Evolutionary conservation across 2,888 invertebrate genomes (phyloP), one percentile per base, ranked within the genome.

Genomic region (Odontomyia ornata): DNA sequence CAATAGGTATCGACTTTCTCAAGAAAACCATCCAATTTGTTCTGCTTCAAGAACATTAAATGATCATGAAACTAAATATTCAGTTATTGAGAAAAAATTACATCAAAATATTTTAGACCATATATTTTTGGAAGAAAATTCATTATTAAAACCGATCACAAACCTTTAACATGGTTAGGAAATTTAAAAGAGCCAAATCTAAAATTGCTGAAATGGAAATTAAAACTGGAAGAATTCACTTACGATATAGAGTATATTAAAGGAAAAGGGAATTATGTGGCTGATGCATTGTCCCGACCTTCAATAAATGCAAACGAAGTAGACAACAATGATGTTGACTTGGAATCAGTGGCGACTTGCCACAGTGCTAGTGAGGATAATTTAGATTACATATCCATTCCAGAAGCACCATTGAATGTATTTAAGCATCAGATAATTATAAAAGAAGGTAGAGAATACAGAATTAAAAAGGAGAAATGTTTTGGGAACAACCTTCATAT

Each of bases 341-440:
- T 23, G 5, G 62, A 62, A 9, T 62, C 62, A 62, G 25, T 25
- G 9, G 27, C n/a, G 7, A 62, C 62, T 13, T 62, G 62, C 25
- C 62, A 62, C 27, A 62, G 62, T 25, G 62, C 62, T 7, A 62
- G 9, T 18, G 62, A 62, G 25, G 62, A 62, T 21, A 62, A 62
- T n/a, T 23, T 62, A 62, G 62, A 62, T 23, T 62, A 62, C n/a
- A 62, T 25, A 21, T 25, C 62, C 7, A 62, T 62, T 25, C 25
- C 62, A 4, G 62, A 62, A 62, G 11, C n/a, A n/a, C n/a, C n/a
- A n/a, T n/a, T n/a, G n/a, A n/a, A n/a, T n/a, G n/a, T n/a, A n/a
- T n/a, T n/a, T n/a, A n/a, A n/a, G n/a, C n/a, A n/a, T n/a, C n/a
- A n/a, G n/a, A n/a, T n/a, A n/a, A n/a, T n/a, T n/a, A 56, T 56